phyloP scores from a whole-genome alignment of 1,140 invertebrate species.

The Chlorops oryzae region DNA sequence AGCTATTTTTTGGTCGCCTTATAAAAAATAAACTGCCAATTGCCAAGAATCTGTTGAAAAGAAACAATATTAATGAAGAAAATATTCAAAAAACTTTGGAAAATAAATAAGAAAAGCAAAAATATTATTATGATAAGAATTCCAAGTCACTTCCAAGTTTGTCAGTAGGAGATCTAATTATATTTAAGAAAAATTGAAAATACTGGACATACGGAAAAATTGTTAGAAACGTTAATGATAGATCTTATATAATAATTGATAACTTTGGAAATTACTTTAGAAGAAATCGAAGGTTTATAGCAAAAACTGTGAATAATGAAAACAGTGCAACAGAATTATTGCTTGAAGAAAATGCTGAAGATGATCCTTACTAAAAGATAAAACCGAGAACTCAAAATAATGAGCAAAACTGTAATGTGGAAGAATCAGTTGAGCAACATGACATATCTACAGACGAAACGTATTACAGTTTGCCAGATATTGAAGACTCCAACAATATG shows the following conservation, averaged over 20 bases:
- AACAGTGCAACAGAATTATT: no score
- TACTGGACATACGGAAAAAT: not conserved
- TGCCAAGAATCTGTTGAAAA: not conserved
- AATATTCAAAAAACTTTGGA: not conserved
- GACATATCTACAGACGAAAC: no score
- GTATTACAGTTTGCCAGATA: no score
- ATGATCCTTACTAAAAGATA: no score
- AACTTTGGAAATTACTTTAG: not conserved
- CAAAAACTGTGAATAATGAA: no score
- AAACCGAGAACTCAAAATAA: not conserved
- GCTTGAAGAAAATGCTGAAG: no score
- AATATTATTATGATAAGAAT: conserved; percentile 3
- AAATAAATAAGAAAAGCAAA: not conserved
- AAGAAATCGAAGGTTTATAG: no score
- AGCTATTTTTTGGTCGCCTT: conserved; percentile 8
- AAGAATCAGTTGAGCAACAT: no score
- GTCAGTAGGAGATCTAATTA: not conserved
- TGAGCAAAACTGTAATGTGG: not conserved
- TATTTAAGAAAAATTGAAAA: not conserved
- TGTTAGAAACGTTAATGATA: not conserved
- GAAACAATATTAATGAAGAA: not conserved
- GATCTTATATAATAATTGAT: not conserved
- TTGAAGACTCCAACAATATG: not conserved
- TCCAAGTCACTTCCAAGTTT: not conserved
- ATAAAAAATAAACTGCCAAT: not conserved